Evolutionary conservation across 2,797 vertebrate species (phyloP).

Genomic region (Coendou prehensilis): DNA sequence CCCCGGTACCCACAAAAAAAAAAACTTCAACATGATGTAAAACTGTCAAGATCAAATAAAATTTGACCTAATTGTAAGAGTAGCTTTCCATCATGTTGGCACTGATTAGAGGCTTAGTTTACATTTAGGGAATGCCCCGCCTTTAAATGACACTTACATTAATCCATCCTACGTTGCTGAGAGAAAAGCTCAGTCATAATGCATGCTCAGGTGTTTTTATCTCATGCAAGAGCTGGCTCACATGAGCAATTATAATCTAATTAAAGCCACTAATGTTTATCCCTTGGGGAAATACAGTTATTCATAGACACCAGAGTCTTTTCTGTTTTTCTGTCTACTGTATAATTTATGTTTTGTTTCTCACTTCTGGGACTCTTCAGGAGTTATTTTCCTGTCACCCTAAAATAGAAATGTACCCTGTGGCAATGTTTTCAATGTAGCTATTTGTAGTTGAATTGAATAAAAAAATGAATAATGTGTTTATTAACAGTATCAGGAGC

Average conservation of each 20-base stretch:
- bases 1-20: too few relatives aligned
- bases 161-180: constrained; percentile 62
- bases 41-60: constrained; percentile 33
- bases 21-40: constrained; percentile 30
- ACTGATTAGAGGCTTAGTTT: constrained; percentile 57
- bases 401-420: constrained; percentile 81
- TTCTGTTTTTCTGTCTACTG: constrained; percentile 75
- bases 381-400: constrained; percentile 82
- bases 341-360: constrained; percentile 86
- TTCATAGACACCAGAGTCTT: constrained; percentile 85
- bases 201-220: constrained; percentile 85
- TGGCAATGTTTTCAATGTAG: constrained; percentile 78
- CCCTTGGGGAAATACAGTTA: constrained; percentile 86
- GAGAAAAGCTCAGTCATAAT: constrained; percentile 73
- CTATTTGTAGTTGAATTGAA: constrained; percentile 81
- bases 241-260: constrained; percentile 87
- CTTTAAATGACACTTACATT: constrained; percentile 66
- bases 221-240: constrained; percentile 79
- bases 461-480: constrained; percentile 82
- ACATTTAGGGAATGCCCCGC: constrained; percentile 19
- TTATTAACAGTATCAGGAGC: constrained; percentile 75
- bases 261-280: constrained; percentile 88
- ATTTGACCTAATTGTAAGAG: constrained; percentile 42
- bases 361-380: constrained; percentile 83
- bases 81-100: constrained; percentile 60